Conservation (phyloP, 1,140 invertebrate species). For the Caerostris darwini region DNA sequence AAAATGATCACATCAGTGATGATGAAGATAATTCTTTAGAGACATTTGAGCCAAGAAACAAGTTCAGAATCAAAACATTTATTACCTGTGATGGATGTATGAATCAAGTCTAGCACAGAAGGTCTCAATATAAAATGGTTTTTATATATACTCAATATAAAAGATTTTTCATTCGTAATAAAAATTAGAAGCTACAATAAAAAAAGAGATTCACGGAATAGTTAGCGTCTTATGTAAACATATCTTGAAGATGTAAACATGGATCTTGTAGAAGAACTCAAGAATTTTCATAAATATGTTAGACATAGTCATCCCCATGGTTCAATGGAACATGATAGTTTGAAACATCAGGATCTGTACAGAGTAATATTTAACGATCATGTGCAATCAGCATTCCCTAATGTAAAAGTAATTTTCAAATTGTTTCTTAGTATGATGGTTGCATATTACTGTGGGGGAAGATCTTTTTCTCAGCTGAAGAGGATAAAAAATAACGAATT, state of each 20-base stretch:
- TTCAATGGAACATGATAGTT: not conserved
- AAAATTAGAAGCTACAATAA: not conserved
- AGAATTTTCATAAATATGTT: conserved; percentile 13
- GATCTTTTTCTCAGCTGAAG: not conserved
- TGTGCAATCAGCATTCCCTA: conserved; percentile 52
- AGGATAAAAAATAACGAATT: not conserved
- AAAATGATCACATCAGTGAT: too few relatives aligned
- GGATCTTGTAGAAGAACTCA: not conserved
- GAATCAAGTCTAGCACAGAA: too few relatives aligned
- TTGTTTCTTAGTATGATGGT: conserved; percentile 1
- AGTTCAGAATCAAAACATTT: too few relatives aligned
- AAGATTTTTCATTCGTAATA: too few relatives aligned
- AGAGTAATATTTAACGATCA: conserved; percentile 16
- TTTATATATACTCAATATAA: too few relatives aligned
- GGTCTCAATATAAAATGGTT: too few relatives aligned
- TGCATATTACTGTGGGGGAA: not conserved
- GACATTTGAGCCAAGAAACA: too few relatives aligned
- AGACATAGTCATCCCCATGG: conserved; percentile 1
- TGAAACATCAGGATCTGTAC: conserved; percentile 25
- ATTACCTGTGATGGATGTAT: too few relatives aligned
- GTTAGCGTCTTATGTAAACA: not conserved
- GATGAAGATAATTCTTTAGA: too few relatives aligned
- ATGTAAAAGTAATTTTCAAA: conserved; percentile 18
- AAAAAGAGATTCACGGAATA: not conserved
- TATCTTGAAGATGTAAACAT: not conserved